Evolutionary conservation across 2,113 vertebrate species (phyloP).

Genomic region (Pontoporia blainvillei): DNA sequence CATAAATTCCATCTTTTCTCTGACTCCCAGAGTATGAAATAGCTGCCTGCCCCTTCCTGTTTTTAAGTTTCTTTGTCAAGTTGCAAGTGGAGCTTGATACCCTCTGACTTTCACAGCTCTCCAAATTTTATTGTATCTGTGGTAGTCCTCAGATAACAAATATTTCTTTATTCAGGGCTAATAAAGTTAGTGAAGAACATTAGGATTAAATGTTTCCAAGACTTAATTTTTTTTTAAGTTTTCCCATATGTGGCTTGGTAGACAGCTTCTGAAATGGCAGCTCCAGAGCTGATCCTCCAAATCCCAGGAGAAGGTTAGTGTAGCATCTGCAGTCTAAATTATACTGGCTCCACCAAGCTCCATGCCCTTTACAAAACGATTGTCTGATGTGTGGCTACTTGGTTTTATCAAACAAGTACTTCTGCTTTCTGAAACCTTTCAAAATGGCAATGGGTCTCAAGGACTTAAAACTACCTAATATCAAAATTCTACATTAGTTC

Average conservation of each 20-base stretch:
- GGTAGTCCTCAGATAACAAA: constrained; percentile 17
- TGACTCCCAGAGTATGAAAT: constrained; percentile 67
- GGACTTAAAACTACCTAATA: constrained; percentile 35
- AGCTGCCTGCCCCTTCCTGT: constrained; percentile 55
- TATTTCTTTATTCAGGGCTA: constrained; percentile 32
- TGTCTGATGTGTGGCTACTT: constrained; percentile 49
- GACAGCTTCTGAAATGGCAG: constrained; percentile 62
- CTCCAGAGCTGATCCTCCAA: constrained; percentile 57
- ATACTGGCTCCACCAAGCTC: constrained; percentile 71
- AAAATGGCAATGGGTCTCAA: constrained; percentile 7
- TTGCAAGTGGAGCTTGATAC: constrained; percentile 52
- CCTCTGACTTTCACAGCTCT: constrained; percentile 30
- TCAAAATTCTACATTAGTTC: background rate
- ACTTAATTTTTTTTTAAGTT: constrained; percentile 53
- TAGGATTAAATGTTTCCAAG: constrained; percentile 49
- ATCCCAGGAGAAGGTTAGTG: constrained; percentile 63
- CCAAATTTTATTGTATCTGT: background rate
- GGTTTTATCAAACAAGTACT: constrained; percentile 62
- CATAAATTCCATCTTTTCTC: constrained; percentile 66
- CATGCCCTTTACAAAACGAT: constrained; percentile 73
- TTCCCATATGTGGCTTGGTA: constrained; percentile 45
- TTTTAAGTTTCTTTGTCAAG: constrained; percentile 62
- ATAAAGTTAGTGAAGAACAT: constrained; percentile 40
- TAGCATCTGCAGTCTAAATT: constrained; percentile 72
- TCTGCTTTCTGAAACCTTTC: constrained; percentile 53